Percentiles rank a stretch among this genome's conserved stretches.
These are phyloP conservation scores for Sylvilagus bachmani DNA, from an alignment of 2,113 vertebrate species.

Conservation along the genomic window DNA sequence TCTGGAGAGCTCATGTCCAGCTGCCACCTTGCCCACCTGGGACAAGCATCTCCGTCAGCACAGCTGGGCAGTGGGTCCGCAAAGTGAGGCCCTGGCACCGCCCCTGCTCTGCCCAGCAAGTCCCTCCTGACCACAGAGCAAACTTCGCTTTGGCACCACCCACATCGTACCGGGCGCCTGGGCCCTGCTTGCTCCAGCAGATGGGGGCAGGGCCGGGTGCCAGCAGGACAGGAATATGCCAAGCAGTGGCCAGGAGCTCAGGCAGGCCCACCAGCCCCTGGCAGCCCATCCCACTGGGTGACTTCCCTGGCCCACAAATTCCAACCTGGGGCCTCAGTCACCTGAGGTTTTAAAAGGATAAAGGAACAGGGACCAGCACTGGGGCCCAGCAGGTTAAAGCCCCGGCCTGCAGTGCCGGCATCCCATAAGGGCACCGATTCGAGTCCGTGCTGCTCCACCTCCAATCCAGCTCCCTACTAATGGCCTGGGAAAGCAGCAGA, in stretches of 20 bases:
- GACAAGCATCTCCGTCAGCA: neutral
- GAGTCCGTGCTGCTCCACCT: no score
- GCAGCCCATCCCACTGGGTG: neutral
- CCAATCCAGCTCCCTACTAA: no score
- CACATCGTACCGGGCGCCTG: neutral
- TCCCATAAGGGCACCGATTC: no score
- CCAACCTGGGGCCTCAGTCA: neutral
- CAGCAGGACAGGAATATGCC: rapidly evolving
- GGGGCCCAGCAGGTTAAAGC: no score
- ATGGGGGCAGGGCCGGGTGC: neutral
- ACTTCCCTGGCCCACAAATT: neutral
- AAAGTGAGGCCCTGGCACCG: neutral
- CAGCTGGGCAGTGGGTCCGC: no score
- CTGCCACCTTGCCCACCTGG: neutral
- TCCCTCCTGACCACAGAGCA: neutral
- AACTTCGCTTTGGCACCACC: neutral
- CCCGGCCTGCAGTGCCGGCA: no score
- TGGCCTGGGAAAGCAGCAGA: no score
- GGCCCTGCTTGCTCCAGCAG: neutral
- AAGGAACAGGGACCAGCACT: rapidly evolving
- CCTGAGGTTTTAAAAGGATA: rapidly evolving
- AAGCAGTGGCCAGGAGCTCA: neutral
- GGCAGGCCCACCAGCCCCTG: neutral
- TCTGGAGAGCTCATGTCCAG: neutral
- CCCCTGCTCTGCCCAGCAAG: neutral